phyloP scores from a whole-genome alignment of 2,113 vertebrate species.

The Tricholaema leucomelas region DNA sequence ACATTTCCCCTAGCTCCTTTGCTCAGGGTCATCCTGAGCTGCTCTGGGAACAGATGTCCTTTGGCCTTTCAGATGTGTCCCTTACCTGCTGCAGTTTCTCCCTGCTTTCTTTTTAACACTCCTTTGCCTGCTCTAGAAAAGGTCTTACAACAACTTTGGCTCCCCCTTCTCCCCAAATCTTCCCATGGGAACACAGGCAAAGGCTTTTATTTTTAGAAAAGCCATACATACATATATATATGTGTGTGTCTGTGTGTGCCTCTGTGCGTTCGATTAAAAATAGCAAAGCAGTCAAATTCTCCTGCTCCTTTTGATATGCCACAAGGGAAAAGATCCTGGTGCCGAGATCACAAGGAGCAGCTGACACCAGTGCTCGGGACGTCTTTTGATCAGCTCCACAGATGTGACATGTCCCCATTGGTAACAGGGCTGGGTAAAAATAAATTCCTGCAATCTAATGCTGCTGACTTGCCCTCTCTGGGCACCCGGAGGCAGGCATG shows the following conservation, averaged over 20 bases:
- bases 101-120: not conserved
- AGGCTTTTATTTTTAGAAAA: slow-evolving; percentile 67
- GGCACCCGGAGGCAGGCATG: not conserved
- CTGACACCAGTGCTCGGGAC: slow-evolving; percentile 62
- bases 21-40: not conserved
- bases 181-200: slow-evolving; percentile 63
- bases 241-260: slow-evolving; percentile 11
- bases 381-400: slow-evolving; percentile 71
- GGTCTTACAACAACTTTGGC: slow-evolving; percentile 11
- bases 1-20: not conserved
- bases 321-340: slow-evolving; percentile 65
- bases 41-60: not conserved
- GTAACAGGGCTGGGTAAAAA: slow-evolving; percentile 63
- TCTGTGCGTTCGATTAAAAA: slow-evolving; percentile 51
- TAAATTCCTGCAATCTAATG: slow-evolving; percentile 50
- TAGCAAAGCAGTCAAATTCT: slow-evolving; percentile 62
- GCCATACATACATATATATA: slow-evolving; percentile 36
- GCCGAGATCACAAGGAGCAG: slow-evolving; percentile 70
- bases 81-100: not conserved
- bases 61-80: not conserved
- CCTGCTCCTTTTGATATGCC: slow-evolving; percentile 72
- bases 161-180: slow-evolving; percentile 46
- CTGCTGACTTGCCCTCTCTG: slow-evolving; percentile 25
- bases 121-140: not conserved
- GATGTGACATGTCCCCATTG: slow-evolving; percentile 66